Evolutionary conservation across 2,888 invertebrate species (phyloP).

Genomic region (Hypsopygia costalis): DNA sequence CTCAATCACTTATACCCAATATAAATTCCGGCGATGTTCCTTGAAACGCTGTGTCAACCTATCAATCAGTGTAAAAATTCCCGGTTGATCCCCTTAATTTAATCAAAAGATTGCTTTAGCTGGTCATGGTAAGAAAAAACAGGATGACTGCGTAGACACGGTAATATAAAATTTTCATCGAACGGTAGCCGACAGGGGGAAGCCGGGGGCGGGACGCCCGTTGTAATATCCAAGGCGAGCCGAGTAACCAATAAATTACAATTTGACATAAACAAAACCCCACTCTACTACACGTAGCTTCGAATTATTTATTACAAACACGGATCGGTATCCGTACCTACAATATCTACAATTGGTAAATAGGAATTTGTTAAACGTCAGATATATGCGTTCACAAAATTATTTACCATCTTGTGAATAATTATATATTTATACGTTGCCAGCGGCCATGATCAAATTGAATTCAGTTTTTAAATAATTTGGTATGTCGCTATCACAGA

Average conservation of each 20-base stretch:
- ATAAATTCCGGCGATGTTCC: constrained; percentile 68
- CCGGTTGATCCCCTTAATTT: constrained; percentile 76
- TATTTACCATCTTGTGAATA: too few relatives aligned
- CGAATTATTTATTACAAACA: constrained; percentile 70
- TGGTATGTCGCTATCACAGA: too few relatives aligned
- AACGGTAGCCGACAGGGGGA: constrained; percentile 35
- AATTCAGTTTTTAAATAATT: too few relatives aligned
- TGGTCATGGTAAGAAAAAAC: constrained; percentile 73
- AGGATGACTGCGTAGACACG: constrained; percentile 67
- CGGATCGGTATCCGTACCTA: constrained; percentile 23
- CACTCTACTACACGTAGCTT: constrained; percentile 57
- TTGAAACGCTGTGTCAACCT: constrained; percentile 76
- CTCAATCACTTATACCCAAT: constrained; percentile 74
- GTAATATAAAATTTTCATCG: constrained; percentile 76
- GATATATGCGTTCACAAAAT: not conserved
- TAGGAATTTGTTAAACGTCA: constrained; percentile 3
- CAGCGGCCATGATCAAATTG: too few relatives aligned
- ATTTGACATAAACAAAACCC: constrained; percentile 77
- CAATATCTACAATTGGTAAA: constrained; percentile 11
- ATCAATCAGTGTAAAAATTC: constrained; percentile 79
- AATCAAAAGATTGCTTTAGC: constrained; percentile 78
- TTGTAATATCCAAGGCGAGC: constrained; percentile 73
- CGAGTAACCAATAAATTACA: constrained; percentile 75
- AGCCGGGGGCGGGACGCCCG: constrained; percentile 41
- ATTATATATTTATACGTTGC: too few relatives aligned